phyloP scores from a whole-genome alignment of 2,797 vertebrate genomes.

The Rhinichthys osculus region DNA sequence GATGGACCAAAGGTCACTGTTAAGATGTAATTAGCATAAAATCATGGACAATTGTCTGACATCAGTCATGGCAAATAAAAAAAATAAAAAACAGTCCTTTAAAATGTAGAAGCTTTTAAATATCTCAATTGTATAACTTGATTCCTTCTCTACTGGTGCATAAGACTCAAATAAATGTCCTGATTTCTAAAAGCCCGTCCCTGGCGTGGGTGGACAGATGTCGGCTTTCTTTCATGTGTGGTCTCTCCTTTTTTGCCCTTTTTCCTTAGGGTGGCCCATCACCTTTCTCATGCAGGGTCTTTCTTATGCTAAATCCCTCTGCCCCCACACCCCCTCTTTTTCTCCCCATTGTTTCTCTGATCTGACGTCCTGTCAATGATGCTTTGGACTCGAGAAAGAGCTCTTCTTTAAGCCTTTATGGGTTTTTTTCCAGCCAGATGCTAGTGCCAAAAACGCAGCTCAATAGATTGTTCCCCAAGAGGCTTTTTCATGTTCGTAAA shows the following conservation, averaged over 20 bases:
- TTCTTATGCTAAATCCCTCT: slow-evolving; percentile 64
- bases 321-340: slow-evolving; percentile 45
- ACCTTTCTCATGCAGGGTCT: slow-evolving; percentile 55
- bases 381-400: slow-evolving; percentile 40
- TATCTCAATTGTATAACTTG: slow-evolving; percentile 29
- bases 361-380: slow-evolving; percentile 60
- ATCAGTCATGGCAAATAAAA: neutral
- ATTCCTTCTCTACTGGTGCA: slow-evolving; percentile 35
- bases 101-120: slow-evolving; percentile 19
- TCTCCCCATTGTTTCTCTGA: slow-evolving; percentile 54
- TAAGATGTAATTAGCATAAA: slow-evolving; percentile 17
- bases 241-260: slow-evolving; percentile 55
- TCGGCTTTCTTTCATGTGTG: slow-evolving; percentile 63
- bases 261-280: slow-evolving; percentile 58
- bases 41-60: slow-evolving; percentile 33
- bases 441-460: neutral
- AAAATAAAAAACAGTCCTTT: neutral
- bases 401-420: slow-evolving; percentile 54
- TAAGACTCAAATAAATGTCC: slow-evolving; percentile 40
- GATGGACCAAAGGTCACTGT: slow-evolving; percentile 34
- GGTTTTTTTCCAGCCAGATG: slow-evolving; percentile 21
- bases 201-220: slow-evolving; percentile 50
- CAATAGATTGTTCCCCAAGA: slow-evolving; percentile 1
- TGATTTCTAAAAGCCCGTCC: slow-evolving; percentile 38
- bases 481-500: neutral